Evolutionary conservation across 2,113 vertebrate genomes (phyloP).

Genomic region (Chloropsis hardwickii): DNA sequence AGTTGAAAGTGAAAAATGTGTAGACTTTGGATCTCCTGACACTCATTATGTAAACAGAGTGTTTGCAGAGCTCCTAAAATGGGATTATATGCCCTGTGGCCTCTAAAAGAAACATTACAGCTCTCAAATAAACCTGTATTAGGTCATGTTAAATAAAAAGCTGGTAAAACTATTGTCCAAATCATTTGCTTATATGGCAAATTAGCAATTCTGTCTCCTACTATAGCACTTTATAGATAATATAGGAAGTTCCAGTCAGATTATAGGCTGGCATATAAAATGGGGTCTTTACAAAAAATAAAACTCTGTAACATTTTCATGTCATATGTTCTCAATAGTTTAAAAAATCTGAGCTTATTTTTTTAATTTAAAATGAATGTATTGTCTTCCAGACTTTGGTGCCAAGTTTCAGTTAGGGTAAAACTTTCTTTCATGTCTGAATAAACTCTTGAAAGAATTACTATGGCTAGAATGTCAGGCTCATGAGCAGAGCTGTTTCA

Average conservation of each 20-base stretch:
- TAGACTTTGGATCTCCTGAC: constrained; percentile 9
- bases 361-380: background rate
- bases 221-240: background rate
- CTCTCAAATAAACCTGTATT: background rate
- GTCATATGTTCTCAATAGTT: background rate
- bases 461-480: background rate
- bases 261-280: background rate
- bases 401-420: background rate
- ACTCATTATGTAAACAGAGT: background rate
- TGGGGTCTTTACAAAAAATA: background rate
- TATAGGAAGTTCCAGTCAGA: background rate
- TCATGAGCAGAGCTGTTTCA: background rate
- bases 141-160: background rate
- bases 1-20: background rate
- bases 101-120: background rate
- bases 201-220: background rate
- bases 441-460: background rate
- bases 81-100: background rate
- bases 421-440: constrained; percentile 11
- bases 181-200: background rate
- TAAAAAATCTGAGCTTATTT: background rate
- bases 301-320: background rate
- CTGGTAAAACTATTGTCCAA: background rate
- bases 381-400: background rate
- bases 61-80: constrained; percentile 22